Conservation (phyloP, 2,113 vertebrate species). For the Scalopus aquaticus region DNA sequence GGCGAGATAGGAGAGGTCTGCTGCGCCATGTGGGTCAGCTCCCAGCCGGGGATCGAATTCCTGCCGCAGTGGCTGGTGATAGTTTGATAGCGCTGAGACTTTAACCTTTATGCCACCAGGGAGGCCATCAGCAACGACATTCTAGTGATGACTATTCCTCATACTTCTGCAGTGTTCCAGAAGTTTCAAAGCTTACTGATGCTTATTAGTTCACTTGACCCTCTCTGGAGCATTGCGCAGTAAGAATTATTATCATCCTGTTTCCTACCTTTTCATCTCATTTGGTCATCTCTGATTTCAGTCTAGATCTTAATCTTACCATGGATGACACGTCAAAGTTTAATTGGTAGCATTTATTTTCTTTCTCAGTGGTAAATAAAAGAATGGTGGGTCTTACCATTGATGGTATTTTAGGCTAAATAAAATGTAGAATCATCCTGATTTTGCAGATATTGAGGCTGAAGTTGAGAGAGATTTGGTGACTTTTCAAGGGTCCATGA, state of each 20-base stretch:
- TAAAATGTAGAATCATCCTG: not conserved
- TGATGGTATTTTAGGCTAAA: not conserved
- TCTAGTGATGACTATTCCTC: not conserved
- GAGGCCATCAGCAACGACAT: not conserved
- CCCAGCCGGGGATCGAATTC: too few relatives aligned
- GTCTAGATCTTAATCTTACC: not conserved
- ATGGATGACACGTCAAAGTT: not conserved
- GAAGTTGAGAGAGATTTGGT: constrained; percentile 20
- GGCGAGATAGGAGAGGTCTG: too few relatives aligned
- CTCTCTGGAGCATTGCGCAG: not conserved
- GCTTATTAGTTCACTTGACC: not conserved
- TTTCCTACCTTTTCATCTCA: constrained; percentile 22
- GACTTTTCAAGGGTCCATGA: not conserved
- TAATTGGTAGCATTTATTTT: constrained; percentile 54
- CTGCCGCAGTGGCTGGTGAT: too few relatives aligned
- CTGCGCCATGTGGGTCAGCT: too few relatives aligned
- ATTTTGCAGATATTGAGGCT: constrained; percentile 35
- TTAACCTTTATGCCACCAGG: too few relatives aligned
- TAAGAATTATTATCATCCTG: constrained; percentile 1
- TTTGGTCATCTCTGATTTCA: constrained; percentile 45
- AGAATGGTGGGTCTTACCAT: not conserved
- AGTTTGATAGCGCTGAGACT: too few relatives aligned
- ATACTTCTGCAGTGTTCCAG: not conserved
- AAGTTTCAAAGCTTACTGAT: not conserved
- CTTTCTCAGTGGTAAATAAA: constrained; percentile 35